Conservation (phyloP, 1,140 invertebrate genomes). For the Penaeus chinensis region DNA sequence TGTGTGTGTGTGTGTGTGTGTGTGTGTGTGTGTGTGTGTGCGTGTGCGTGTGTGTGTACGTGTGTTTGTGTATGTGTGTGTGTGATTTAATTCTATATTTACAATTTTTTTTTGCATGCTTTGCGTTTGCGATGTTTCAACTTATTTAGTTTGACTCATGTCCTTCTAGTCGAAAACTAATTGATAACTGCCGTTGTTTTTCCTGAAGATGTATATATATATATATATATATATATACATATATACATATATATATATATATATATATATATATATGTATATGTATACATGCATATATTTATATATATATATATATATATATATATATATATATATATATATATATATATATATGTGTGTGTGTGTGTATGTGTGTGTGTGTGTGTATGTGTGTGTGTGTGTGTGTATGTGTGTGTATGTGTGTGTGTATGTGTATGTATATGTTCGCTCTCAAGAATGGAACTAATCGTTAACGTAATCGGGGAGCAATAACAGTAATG, state of each 20-base stretch:
- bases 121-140: too few relatives aligned
- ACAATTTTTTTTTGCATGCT: background rate
- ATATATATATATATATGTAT: background rate
- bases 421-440: conserved; percentile 3
- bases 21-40: too few relatives aligned
- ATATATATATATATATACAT: conserved; percentile 3
- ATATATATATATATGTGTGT: background rate
- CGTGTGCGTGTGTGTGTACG: too few relatives aligned
- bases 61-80: too few relatives aligned
- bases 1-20: too few relatives aligned
- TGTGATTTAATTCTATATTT: too few relatives aligned
- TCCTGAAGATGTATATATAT: background rate
- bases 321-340: background rate
- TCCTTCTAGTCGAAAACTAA: background rate
- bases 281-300: conserved; percentile 1
- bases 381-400: conserved; percentile 23
- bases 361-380: conserved; percentile 9
- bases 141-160: background rate
- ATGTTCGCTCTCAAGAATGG: background rate
- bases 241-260: too few relatives aligned
- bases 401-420: background rate
- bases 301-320: conserved; percentile 16
- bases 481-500: background rate
- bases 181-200: background rate
- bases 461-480: background rate